Evolutionary conservation across 2,113 vertebrate species (phyloP), one percentile per base, ranked within the genome.

Genomic region (Gallinago paraguaiae): DNA sequence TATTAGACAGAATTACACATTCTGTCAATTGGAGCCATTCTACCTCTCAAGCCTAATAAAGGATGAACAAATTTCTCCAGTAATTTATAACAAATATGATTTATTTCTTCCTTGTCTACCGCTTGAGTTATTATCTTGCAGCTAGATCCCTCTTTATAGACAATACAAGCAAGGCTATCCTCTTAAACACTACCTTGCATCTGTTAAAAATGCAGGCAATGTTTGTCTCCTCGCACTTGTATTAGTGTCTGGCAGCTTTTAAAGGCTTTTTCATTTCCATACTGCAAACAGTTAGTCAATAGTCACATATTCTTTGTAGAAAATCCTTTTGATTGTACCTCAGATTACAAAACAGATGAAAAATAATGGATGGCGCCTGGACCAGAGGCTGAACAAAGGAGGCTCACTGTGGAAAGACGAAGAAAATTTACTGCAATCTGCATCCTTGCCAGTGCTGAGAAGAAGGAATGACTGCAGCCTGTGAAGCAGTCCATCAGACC

Each of bases 301-400:
- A 56, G 60, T 39, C 20, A 78, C 18, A 37, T 7, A 39, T 19
- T 75, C 39, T 75, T 71, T 56, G 57, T 6, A 57, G 27, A 71
- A 64, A 89, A 84, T 43, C 39, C 51, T 86, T 84, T 30, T 71
- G 51, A 48, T 39, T 60, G 27, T 20, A 68, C 65, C 37, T 64
- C 30, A 33, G 65, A 37, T 51, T 72, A 76, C 1, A 1, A 81
- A 81, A 77, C 0, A 0, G 30, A 48, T 72, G 33, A 65, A 45
- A 94, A 82, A 45, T 14, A 70, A 43, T 0, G 1, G 51, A n/a
- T 17, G 68, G 61, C 0, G 3, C 64, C 79, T 43, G 63, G 43
- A 86, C 25, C 46, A 45, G 25, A 48, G 31, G 54, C 54, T 74
- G 88, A 92, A 86, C 37, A 94, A 77, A 92, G 56, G 45, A 82